Conservation (phyloP, 2,113 vertebrate genomes). For the Nicator chloris region DNA sequence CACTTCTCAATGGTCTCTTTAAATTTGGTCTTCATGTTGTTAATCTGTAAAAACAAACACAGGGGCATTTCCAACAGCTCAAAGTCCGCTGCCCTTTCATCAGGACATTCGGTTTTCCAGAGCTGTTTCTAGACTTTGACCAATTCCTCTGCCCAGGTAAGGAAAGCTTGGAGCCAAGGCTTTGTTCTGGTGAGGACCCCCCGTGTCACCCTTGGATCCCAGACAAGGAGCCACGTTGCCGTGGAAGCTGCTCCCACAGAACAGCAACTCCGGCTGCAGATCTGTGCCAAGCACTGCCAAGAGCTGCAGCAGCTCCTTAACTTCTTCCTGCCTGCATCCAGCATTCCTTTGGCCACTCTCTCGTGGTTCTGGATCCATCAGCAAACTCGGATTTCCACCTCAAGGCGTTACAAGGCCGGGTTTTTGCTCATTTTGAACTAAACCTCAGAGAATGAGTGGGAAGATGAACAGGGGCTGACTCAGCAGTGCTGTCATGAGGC, state of each 20-base stretch:
- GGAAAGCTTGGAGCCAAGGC: neutral
- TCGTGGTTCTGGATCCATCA: neutral
- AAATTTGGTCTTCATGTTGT: constrained; percentile 98
- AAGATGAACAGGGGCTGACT: neutral
- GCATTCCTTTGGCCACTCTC: neutral
- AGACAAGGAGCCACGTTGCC: neutral
- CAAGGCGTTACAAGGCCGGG: fast-evolving
- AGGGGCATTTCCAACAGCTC: constrained; percentile 14
- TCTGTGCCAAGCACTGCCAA: neutral
- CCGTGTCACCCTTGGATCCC: neutral
- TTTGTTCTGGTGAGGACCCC: neutral
- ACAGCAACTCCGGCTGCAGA: neutral
- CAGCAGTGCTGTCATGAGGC: constrained; percentile 20
- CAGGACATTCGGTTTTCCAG: neutral
- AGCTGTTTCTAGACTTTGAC: neutral
- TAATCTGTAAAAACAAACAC: constrained; percentile 82
- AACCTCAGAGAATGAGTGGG: neutral
- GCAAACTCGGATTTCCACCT: neutral
- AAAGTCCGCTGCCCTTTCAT: neutral
- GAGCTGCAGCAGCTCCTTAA: neutral
- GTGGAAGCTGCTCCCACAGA: constrained; percentile 35
- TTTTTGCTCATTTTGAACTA: neutral
- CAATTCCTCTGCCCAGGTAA: neutral
- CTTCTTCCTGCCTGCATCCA: neutral
- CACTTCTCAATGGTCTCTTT: constrained; percentile 99